These are phyloP conservation scores for Diaphora mendica DNA, from an alignment of 2,888 invertebrate species.

Conservation along the genomic window DNA sequence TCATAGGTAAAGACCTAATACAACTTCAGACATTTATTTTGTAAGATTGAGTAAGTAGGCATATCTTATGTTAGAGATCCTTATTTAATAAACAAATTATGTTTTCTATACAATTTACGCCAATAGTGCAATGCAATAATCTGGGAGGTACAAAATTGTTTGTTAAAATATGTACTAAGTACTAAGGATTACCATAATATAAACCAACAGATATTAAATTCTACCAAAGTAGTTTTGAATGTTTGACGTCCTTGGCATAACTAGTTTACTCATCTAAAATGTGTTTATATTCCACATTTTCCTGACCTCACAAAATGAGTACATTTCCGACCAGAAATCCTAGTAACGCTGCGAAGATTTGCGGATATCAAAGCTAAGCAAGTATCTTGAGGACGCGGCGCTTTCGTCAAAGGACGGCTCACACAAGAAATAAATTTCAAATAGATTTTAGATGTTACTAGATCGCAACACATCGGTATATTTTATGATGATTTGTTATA, in stretches of 20 bases:
- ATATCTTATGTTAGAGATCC: too few relatives aligned
- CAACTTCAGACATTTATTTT: too few relatives aligned
- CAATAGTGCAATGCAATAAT: too few relatives aligned
- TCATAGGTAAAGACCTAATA: too few relatives aligned
- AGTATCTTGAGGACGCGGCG: slow-evolving; percentile 17
- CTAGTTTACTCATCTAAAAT: background rate
- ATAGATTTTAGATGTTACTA: slow-evolving; percentile 20
- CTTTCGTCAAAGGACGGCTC: slow-evolving; percentile 16
- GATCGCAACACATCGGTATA: slow-evolving; percentile 1
- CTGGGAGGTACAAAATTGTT: too few relatives aligned
- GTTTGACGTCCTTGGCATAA: background rate
- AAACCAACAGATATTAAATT: background rate
- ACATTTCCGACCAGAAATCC: slow-evolving; percentile 16
- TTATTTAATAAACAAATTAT: too few relatives aligned
- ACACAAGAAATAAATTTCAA: slow-evolving; percentile 15
- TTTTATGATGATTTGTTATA: background rate
- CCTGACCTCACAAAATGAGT: background rate
- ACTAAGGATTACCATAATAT: background rate
- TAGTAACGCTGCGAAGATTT: slow-evolving; percentile 11
- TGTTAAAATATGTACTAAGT: too few relatives aligned
- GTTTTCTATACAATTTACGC: too few relatives aligned
- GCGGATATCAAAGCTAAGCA: slow-evolving; percentile 24
- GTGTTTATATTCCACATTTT: background rate
- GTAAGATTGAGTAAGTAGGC: too few relatives aligned
- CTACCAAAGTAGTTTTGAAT: background rate